Conservation (phyloP, 2,797 vertebrate genomes). For the Scarus forsteni region DNA sequence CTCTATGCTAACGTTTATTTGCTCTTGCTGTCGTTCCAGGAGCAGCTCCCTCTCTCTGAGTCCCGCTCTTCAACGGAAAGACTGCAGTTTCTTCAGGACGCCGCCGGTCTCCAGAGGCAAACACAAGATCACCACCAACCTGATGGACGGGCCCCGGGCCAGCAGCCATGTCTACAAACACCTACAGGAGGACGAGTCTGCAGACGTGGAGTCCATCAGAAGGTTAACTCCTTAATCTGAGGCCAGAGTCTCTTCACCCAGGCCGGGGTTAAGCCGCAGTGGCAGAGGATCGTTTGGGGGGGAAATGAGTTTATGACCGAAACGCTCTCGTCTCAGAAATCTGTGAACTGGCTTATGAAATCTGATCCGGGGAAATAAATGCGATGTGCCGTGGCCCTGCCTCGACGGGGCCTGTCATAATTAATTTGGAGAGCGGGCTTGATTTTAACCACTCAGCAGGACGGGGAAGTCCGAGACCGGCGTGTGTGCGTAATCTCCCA, state of each 20-base stretch:
- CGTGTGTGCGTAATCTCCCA: slow-evolving; percentile 39
- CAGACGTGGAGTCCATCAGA: slow-evolving; percentile 75
- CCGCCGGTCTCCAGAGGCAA: slow-evolving; percentile 81
- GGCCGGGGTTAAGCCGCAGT: slow-evolving; percentile 60
- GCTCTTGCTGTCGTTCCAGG: slow-evolving; percentile 61
- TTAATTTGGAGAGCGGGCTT: slow-evolving; percentile 65
- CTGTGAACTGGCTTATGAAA: slow-evolving; percentile 59
- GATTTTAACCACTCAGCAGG: slow-evolving; percentile 49
- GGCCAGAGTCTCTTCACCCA: slow-evolving; percentile 14
- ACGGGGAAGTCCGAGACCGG: slow-evolving; percentile 45
- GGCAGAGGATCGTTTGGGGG: slow-evolving; percentile 57
- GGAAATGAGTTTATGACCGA: slow-evolving; percentile 62
- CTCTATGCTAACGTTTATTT: slow-evolving; percentile 8
- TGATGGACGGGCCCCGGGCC: slow-evolving; percentile 74
- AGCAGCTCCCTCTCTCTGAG: slow-evolving; percentile 82
- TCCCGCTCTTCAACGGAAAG: slow-evolving; percentile 73
- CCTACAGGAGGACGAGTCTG: slow-evolving; percentile 80
- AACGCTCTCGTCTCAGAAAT: slow-evolving; percentile 52
- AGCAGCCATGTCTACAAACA: slow-evolving; percentile 81
- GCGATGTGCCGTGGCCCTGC: slow-evolving; percentile 52
- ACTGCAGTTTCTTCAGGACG: slow-evolving; percentile 76
- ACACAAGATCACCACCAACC: slow-evolving; percentile 65
- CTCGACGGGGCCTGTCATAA: slow-evolving; percentile 64
- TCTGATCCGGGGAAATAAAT: slow-evolving; percentile 69
- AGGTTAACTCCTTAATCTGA: slow-evolving; percentile 67